These are phyloP conservation scores for Trissolcus basalis DNA, from an alignment of 1,140 invertebrate genomes.

Conservation along the genomic window DNA sequence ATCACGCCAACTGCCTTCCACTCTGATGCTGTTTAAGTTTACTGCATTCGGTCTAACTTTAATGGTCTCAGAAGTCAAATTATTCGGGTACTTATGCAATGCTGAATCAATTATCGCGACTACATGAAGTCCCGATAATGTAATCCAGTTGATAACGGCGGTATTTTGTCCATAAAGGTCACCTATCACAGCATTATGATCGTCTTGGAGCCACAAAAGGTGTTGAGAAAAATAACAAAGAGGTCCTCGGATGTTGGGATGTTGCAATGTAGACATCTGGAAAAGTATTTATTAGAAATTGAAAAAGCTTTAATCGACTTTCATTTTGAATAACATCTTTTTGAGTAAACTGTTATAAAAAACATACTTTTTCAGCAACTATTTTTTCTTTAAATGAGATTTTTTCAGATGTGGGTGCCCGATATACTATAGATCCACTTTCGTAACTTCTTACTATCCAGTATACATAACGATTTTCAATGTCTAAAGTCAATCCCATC, in stretches of 20 bases:
- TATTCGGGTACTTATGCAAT: constrained; percentile 78
- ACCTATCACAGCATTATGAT: constrained; percentile 85
- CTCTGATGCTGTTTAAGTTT: constrained; percentile 78
- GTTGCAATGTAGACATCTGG: constrained; percentile 73
- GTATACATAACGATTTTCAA: constrained; percentile 83
- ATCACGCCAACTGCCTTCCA: constrained; percentile 83
- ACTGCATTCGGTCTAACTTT: constrained; percentile 84
- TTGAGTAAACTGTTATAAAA: too few species aligned
- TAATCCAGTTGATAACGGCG: constrained; percentile 81
- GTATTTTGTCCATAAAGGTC: constrained; percentile 85
- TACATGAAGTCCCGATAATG: constrained; percentile 80
- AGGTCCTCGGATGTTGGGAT: constrained; percentile 79
- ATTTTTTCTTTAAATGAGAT: constrained; percentile 70
- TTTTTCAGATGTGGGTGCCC: constrained; percentile 80
- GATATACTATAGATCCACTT: constrained; percentile 82
- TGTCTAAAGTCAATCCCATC: constrained; percentile 87
- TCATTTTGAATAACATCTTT: too few species aligned
- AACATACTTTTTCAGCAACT: constrained; percentile 68
- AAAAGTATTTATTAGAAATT: too few species aligned
- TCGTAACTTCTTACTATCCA: constrained; percentile 87
- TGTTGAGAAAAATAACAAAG: constrained; percentile 87
- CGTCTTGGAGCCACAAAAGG: constrained; percentile 87
- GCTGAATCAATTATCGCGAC: constrained; percentile 84
- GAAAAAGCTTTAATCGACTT: too few species aligned
- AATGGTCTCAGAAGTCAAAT: constrained; percentile 72